phyloP scores from a whole-genome alignment of 2,888 invertebrate species.

The Drosophila sordidapex region DNA sequence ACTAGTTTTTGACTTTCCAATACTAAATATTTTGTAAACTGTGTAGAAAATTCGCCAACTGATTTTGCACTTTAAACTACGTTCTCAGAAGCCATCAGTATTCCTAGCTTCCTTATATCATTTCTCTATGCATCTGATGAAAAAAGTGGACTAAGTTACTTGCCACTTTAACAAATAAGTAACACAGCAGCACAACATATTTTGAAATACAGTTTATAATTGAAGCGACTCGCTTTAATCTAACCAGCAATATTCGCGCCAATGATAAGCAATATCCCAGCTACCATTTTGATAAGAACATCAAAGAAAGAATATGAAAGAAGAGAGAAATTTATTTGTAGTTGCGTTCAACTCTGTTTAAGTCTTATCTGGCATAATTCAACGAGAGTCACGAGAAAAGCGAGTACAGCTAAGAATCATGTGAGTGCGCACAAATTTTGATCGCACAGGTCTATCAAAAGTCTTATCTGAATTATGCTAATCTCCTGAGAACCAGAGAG shows the following conservation, averaged over 20 bases:
- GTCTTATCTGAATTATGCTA: conserved; percentile 14
- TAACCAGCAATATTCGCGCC: background rate
- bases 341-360: background rate
- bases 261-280: conserved; percentile 12
- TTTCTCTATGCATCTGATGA: too few species aligned
- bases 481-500: background rate
- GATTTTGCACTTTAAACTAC: too few species aligned
- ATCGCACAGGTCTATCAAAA: background rate
- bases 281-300: conserved; percentile 3
- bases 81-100: too few species aligned
- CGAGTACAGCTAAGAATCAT: background rate
- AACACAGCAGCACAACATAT: background rate
- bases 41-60: too few species aligned
- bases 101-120: too few species aligned
- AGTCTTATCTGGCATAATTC: conserved; percentile 18
- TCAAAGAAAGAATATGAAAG: background rate
- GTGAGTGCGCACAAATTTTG: background rate
- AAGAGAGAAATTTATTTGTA: conserved; percentile 20
- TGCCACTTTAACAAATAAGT: conserved; percentile 4
- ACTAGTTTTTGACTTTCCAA: background rate
- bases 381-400: conserved; percentile 5
- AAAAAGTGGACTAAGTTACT: background rate
- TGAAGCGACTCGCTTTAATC: conserved; percentile 21
- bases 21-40: background rate
- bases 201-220: background rate